Base-by-base conservation (phyloP, 2,888 invertebrate genomes). In the Ochlodes sylvanus region DNA sequence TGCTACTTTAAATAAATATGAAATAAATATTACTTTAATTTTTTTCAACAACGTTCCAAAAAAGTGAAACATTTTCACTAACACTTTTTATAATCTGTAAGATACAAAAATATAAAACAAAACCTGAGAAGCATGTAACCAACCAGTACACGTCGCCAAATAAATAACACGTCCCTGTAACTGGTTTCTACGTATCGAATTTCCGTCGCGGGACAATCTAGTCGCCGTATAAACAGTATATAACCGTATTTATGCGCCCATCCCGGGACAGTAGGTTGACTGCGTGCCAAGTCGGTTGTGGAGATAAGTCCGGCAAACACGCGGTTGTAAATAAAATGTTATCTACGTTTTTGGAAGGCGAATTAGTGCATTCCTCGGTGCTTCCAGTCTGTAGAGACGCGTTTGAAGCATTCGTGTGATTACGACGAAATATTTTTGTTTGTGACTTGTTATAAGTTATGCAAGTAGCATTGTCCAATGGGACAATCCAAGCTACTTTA, bases 251-350 rank as follows among this genome's bases (percentile, higher is more conserved):
- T 50, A 9, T 52, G 7, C 55, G 9, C 1, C 6, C n/a, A 19
- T n/a, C 7, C 9, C 21, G 14, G 17, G 67, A 34, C 32, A 15
- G 69, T 41, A 34, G 55, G 72, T 71, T 70, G 69, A 71, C 17
- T 66, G 71, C 65, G 58, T 65, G 71, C 73, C 73, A 71, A 71
- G 50, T 69, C 57, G 61, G 63, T 50, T 65, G 47, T 19, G 10
- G 14, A 60, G 71, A 71, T 71, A 71, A 66, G 54, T 68, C 55
- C 41, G 44, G 27, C 63, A 68, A 63, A 69, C 61, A 34, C 52
- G 12, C 62, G 14, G 65, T 68, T 68, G 71, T 72, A 73, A 73
- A 73, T 71, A 72, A 70, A 64, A 9, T 50, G 52, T 72, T 74
- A 73, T 75, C 73, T 65, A 17, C 52, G 34, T 72, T 71, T 72